Base-by-base conservation (phyloP, 2,113 vertebrate genomes). In the Uropsilus gracilis region DNA sequence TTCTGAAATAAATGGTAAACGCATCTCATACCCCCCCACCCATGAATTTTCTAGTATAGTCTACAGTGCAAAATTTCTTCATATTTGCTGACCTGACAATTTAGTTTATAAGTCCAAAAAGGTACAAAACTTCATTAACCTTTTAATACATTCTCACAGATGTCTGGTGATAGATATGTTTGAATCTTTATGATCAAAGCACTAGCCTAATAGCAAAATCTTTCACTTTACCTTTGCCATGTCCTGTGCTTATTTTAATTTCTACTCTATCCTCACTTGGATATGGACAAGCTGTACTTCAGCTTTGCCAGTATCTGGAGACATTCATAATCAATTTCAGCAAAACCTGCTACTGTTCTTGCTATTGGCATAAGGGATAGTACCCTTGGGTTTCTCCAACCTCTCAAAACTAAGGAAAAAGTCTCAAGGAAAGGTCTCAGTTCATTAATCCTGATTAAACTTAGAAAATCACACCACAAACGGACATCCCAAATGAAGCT, bases 41-140 rank as follows among this genome's bases (percentile, higher is more conserved):
- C 86, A 46, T 57, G 55, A 95, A 94, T 96, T 96, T 96, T 87
- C 93, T 94, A 92, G 90, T 93, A 96, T 82, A 96, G 93, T 96
- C 71, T 61, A 89, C 7, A 95, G 84, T 42, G 86, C 48, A 97
- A 98, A 97, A 97, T 95, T 96, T 97, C 84, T 87, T 80, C 63
- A 24, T 97, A 96, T 97, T 97, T 98, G 96, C 98, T 98, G 97
- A 97, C 89, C 71, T 88, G 97, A 97, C 95, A 98, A 95, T 97
- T 98, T 97, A 97, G 93, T 95, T 95, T 97, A 66, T 97, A 98
- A 97, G 87, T 96, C 95, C 93, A 97, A 96, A 97, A 97, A 98
- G 96, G 97, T 97, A 98, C 94, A 98, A 98, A 98, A 98, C 96
- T 98, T 98, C 97, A 98, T 98, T 98, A 98, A 98, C 97, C 98